Base-by-base conservation (phyloP, 2,797 vertebrate species). In the Gorsachius magnificus region DNA sequence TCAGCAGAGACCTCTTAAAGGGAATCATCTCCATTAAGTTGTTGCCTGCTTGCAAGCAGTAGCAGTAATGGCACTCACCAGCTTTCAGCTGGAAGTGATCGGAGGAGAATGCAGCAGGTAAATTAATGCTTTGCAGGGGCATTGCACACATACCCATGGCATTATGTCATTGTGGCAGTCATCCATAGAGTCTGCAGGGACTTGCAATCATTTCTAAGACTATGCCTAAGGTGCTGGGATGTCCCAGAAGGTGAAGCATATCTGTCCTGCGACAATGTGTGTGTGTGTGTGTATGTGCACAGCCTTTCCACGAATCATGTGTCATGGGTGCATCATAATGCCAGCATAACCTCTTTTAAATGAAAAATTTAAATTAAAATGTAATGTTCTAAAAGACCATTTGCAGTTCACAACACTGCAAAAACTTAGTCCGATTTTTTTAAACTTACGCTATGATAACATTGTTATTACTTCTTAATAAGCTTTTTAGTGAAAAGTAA, bases 1-100 rank as follows among this genome's bases (percentile, higher is more conserved):
- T 95, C 95, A 97, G 93, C 92, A 83, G 96, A 97, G 96, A 97
- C 96, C 95, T 97, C 96, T 96, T 97, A 95, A 96, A 95, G 92
- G 65, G 93, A 96, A 97, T 97, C 79, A 97, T 96, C 92, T 97
- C 95, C 96, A 97, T 96, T 97, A 97, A 97, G 90, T 53, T 95
- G 95, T 97, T 97, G 88, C 92, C 89, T 93, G 84, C 90, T 94
- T 86, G 90, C 89, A 88, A 94, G 95, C 84, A 86, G 72, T 45
- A 92, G 76, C 92, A 92, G 87, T 94, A 96, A 95, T 88, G 92
- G 90, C 84, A 90, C 69, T 96, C 92, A 92, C 90, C 89, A 96
- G 93, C 84, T 94, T 97, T 96, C 90, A 96, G 94, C 90, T 92
- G 92, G 92, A 95, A 92, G 79, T 65, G 76, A 93, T 2, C 28